phyloP scores from a whole-genome alignment of 2,113 vertebrate species.

The Myrmecobius fasciatus region DNA sequence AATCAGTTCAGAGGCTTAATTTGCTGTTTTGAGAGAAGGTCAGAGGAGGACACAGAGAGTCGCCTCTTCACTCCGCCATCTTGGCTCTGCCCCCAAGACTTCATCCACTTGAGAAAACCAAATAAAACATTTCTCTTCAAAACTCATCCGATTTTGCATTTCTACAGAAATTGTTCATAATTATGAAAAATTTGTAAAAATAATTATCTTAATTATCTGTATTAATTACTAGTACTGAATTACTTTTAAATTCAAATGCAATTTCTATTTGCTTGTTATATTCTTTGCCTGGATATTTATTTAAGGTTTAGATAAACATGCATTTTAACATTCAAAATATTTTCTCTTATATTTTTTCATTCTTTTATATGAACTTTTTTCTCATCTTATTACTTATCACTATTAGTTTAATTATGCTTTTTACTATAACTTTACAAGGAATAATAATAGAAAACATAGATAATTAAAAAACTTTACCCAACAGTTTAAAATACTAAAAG shows the following conservation, averaged over 20 bases:
- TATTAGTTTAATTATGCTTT: not conserved
- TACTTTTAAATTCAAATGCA: not conserved
- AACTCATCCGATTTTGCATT: too few relatives aligned
- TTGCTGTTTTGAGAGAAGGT: too few relatives aligned
- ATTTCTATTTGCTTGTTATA: not conserved
- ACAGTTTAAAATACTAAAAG: not conserved
- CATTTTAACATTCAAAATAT: not conserved
- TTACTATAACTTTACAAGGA: not conserved
- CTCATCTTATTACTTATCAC: not conserved
- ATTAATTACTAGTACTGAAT: not conserved
- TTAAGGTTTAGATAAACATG: not conserved
- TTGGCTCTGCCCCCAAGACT: too few relatives aligned
- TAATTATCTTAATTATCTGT: not conserved
- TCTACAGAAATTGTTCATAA: too few relatives aligned
- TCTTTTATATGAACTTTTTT: not conserved
- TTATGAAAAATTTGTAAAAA: not conserved
- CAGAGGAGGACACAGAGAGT: too few relatives aligned
- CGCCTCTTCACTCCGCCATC: too few relatives aligned
- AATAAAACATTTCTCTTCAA: not conserved
- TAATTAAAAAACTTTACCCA: not conserved
- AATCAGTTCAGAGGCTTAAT: too few relatives aligned
- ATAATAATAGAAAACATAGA: not conserved
- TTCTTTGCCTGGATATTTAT: not conserved
- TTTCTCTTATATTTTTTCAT: not conserved
- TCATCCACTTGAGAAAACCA: not conserved